Evolutionary conservation across 92 coral and sea anemone species (phyloP), one percentile per base, ranked within the genome.

Genomic region (Muricea muricata): DNA sequence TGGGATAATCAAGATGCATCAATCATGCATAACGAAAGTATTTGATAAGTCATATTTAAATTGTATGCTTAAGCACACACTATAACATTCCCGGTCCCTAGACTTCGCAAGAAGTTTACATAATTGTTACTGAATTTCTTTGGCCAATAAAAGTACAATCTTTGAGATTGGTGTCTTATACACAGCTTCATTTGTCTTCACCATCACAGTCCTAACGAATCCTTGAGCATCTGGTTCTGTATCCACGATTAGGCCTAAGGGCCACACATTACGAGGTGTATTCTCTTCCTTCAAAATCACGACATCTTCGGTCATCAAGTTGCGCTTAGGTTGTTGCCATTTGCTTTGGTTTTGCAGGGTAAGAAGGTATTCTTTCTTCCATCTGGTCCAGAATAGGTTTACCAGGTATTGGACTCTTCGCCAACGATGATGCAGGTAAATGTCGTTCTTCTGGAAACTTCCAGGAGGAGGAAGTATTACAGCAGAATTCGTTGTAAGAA

Each of bases 401-500:
- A 75, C 76, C 15, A 86, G 75, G 31, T 79, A 86, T 63, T 86
- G 85, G 14, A 78, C 82, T 69, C 75, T 60, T 35, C 89, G 85
- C 89, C 89, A 85, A 40, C 89, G 71, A 29, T 66, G 66, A 26
- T 83, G 89, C 23, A 86, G 85, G 60, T 89, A 89, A 20, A 79
- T 72, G 52, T 89, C 89, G 6, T 78, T 29, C 7, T 54, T 65
- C 71, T 88, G 88, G 52, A 86, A 86, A 52, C 35, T 79, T 41
- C 89, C 92, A n/a, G 92, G 78, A n/a, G 89, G 92, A 41, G 92
- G 89, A 31, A 89, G 69, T 33, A 84, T 33, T 25, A 89, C 86
- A 13, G 66, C 66, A 40, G 92, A 50, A 70, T 89, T 89, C 89
- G 75, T 80, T 20, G 70, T 80, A 18, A 80, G 45, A 0, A 89